Evolutionary conservation across 2,113 vertebrate species (phyloP), one percentile per base, ranked within the genome.

Genomic region (Nyctereutes procyonoides): DNA sequence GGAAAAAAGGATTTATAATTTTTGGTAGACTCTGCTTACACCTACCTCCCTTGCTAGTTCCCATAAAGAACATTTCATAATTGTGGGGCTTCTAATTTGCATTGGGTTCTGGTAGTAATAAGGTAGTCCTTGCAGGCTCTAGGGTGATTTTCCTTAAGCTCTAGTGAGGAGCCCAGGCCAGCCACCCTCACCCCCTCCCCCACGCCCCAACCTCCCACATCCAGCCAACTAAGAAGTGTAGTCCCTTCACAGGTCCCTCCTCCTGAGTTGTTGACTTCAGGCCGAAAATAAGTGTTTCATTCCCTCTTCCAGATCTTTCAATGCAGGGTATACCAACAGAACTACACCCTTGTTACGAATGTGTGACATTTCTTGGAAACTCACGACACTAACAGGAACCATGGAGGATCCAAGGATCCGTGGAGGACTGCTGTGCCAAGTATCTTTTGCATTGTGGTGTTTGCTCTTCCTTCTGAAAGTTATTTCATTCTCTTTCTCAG

Each of bases 311-410:
- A 30, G 24, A 35, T 73, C 84, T 96, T 85, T 48, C 28, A 67
- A 7, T 53, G 60, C 15, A 20, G 15, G 60, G 10, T 60, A 51
- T 16, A 76, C 35, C 14, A 80, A 56, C 51, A 88, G 65, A 93
- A 32, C 77, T 73, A 14, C 17, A 15, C 26, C 35, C 30, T 43
- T 77, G 63, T 84, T 94, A 30, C 30, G 38, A 79, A 80, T 85
- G 79, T 95, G 65, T 93, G 93, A 76, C 22, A 38, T 86, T 88
- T 81, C 60, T 86, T 93, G n/a, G 86, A 91, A 97, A 87, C 38
- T 17, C 16, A 2, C 4, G 51, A n/a, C 62, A 22, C 26, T 63
- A 83, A 43, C 48, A 60, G 62, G 35, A 77, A 26, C 51, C 19
- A 3, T 7, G 60, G 7, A 43, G 43, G 43, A 43, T 43, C 43